Conservation (phyloP, 2,888 invertebrate species). For the Pyrrhia umbra region DNA sequence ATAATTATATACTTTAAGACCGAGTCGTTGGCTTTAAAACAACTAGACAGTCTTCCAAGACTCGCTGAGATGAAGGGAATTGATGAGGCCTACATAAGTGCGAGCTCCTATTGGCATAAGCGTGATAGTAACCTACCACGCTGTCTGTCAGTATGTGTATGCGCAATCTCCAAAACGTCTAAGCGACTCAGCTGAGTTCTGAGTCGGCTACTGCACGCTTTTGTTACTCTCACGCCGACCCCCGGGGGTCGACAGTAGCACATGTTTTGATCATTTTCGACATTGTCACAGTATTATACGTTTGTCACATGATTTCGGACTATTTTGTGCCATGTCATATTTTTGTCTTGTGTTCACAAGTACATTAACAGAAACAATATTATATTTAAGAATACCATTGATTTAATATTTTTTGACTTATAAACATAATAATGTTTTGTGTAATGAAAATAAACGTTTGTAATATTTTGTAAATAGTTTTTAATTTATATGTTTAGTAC, state of each 20-base stretch:
- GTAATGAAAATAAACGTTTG: slow-evolving; percentile 67
- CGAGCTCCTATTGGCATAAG: slow-evolving; percentile 60
- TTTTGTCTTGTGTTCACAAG: slow-evolving; percentile 61
- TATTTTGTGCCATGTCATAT: slow-evolving; percentile 79
- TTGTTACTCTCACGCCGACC: slow-evolving; percentile 63
- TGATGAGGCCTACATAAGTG: slow-evolving; percentile 40
- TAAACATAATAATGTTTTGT: slow-evolving; percentile 51
- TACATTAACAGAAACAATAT: slow-evolving; percentile 57
- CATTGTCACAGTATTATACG: slow-evolving; percentile 58
- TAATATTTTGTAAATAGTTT: slow-evolving; percentile 89
- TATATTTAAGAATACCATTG: slow-evolving; percentile 61
- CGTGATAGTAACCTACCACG: slow-evolving; percentile 68
- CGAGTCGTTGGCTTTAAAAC: slow-evolving; percentile 2
- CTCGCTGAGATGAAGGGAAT: slow-evolving; percentile 23
- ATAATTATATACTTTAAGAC: slow-evolving; percentile 48
- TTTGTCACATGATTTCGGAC: slow-evolving; percentile 65
- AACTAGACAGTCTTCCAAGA: slow-evolving; percentile 20
- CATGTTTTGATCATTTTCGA: slow-evolving; percentile 28
- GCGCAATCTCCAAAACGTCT: slow-evolving; percentile 78
- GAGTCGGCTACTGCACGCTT: slow-evolving; percentile 87
- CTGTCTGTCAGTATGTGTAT: slow-evolving; percentile 62
- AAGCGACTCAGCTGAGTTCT: slow-evolving; percentile 84
- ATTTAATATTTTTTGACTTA: slow-evolving; percentile 60
- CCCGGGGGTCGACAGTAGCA: slow-evolving; percentile 24
- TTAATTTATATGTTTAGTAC: slow-evolving; percentile 84